These are phyloP conservation scores for Mesembrinibis cayennensis DNA, from an alignment of 2,113 vertebrate genomes.

Conservation along the genomic window DNA sequence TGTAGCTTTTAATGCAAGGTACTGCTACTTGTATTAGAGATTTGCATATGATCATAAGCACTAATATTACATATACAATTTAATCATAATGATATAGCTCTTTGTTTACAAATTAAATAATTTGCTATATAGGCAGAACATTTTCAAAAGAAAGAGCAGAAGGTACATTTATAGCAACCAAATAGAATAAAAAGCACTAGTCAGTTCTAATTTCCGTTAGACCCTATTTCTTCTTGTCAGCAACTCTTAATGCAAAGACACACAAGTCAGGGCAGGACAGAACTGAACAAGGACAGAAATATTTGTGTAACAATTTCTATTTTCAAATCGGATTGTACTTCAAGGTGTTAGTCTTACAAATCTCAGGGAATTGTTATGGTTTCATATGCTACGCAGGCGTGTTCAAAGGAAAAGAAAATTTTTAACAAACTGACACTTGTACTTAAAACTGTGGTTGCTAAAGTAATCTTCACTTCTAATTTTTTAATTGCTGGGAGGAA, in stretches of 20 bases:
- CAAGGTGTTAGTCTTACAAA: not conserved
- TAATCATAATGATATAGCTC: constrained; percentile 15
- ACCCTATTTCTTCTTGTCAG: not conserved
- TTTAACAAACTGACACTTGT: not conserved
- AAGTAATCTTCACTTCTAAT: not conserved
- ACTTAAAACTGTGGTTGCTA: not conserved
- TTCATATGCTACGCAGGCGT: not conserved
- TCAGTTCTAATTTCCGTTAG: constrained; percentile 24
- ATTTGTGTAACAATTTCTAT: not conserved
- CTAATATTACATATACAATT: constrained; percentile 15
- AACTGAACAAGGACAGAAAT: not conserved
- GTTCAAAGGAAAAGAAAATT: not conserved
- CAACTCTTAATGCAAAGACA: not conserved
- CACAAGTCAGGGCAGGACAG: not conserved
- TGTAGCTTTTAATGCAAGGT: constrained; percentile 16
- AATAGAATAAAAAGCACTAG: not conserved
- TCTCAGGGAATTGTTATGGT: not conserved
- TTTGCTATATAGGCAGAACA: constrained; percentile 2
- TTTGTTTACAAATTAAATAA: constrained; percentile 57
- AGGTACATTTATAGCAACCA: constrained; percentile 17
- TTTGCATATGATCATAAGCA: constrained; percentile 36
- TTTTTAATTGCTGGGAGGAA: not conserved
- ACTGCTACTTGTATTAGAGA: not conserved
- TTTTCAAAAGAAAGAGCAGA: constrained; percentile 41
- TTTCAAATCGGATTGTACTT: not conserved